phyloP scores from a whole-genome alignment of 1,140 invertebrate genomes.

The Chironomus striatipennis region DNA sequence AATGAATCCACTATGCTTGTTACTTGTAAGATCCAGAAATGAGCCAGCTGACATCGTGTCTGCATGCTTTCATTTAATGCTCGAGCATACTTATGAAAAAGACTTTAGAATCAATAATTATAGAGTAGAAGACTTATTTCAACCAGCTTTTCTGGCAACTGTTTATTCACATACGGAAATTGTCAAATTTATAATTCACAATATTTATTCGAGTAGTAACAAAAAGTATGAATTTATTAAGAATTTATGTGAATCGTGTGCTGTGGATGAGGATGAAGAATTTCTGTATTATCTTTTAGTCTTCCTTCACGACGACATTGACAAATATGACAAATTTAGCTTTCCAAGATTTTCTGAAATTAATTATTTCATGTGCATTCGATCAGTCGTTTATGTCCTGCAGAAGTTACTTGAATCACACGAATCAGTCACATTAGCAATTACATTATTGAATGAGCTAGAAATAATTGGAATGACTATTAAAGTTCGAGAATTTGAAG shows the following conservation, averaged over 20 bases:
- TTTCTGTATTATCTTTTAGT: not conserved
- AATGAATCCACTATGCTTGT: not conserved
- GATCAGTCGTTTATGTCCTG: not conserved
- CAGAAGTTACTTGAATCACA: not conserved
- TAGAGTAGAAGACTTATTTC: not conserved
- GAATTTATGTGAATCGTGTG: not conserved
- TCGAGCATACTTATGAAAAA: not conserved
- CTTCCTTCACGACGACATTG: not conserved
- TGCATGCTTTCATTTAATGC: not conserved
- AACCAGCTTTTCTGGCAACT: not conserved
- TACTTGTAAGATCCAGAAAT: not conserved
- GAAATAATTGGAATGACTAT: not conserved
- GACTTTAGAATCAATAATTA: not conserved
- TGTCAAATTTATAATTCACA: not conserved
- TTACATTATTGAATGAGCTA: not conserved
- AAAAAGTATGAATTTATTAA: slow-evolving; percentile 7
- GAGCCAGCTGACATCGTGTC: not conserved
- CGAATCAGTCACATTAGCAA: not conserved
- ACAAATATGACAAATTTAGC: slow-evolving; percentile 11
- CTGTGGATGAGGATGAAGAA: not conserved
- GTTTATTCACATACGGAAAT: slow-evolving; percentile 4
- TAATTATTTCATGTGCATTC: not conserved
- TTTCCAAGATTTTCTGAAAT: slow-evolving; percentile 7
- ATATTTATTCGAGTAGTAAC: slow-evolving; percentile 8
- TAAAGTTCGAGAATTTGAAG: not conserved